phyloP scores from a whole-genome alignment of 2,888 invertebrate genomes.

The Margaritifera margaritifera region DNA sequence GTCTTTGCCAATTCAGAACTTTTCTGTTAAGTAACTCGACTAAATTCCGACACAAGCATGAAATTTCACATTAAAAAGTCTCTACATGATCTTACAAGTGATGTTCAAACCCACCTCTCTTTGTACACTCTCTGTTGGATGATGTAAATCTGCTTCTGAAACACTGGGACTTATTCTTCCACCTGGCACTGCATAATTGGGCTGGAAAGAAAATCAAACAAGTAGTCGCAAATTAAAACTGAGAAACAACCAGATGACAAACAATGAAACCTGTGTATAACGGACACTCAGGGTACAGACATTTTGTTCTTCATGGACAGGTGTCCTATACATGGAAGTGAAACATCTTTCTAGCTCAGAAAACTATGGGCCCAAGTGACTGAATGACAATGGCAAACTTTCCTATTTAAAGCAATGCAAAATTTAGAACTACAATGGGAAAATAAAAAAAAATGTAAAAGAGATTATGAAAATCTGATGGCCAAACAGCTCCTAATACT shows the following conservation, averaged over 20 bases:
- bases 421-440: too few relatives aligned
- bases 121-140: conserved; percentile 74
- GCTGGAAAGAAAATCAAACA: conserved; percentile 46
- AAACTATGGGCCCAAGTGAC: too few relatives aligned
- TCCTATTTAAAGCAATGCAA: too few relatives aligned
- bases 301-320: conserved; percentile 30
- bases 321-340: conserved; percentile 5
- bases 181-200: conserved; percentile 73
- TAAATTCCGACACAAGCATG: not conserved
- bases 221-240: not conserved
- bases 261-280: too few relatives aligned
- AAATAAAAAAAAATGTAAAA: too few relatives aligned
- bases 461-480: too few relatives aligned
- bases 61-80: too few relatives aligned
- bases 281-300: conserved; percentile 8
- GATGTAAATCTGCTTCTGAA: conserved; percentile 73
- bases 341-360: not conserved
- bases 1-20: too few relatives aligned
- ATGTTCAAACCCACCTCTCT: conserved; percentile 76
- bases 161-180: conserved; percentile 79
- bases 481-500: too few relatives aligned
- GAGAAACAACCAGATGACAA: not conserved
- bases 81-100: too few relatives aligned
- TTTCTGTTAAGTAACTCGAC: not conserved
- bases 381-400: too few relatives aligned